Evolutionary conservation across 2,888 invertebrate genomes (phyloP), one percentile per base, ranked within the genome.

Genomic region (Philhelius pedissequus): DNA sequence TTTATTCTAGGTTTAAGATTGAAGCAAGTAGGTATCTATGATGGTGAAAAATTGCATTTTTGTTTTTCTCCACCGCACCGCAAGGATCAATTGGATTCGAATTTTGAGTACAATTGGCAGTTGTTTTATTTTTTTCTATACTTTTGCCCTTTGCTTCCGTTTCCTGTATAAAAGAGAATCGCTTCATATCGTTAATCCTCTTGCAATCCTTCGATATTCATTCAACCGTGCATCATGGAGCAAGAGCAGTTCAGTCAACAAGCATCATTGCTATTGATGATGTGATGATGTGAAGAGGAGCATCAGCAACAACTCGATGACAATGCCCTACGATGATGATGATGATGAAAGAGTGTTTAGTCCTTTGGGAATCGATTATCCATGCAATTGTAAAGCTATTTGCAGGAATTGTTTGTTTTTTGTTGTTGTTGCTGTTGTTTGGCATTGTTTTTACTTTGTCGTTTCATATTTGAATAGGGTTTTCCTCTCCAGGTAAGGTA

Each of bases 281-380:
- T 73, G 38, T 73, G 68, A 73, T 71, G 54, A 73, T 71, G 54
- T 82, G 68, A 78, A 79, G 83, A 69, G 79, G 74, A 79, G 69
- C 69, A 62, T 62, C 62, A 43, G 58, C 66, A 74, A 45, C 73
- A 66, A 74, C 70, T 75, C 68, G 48, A 82, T 84, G 79, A 82
- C 74, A 77, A 45, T 48, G 74, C 45, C 45, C 68, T 25, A 80
- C 64, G 54, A 78, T 62, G 81, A 71, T 71, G 64, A 66, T 60
- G 62, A 69, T 73, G 86, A 84, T 73, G 78, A 83, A 86, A 75
- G 89, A 90, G 90, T 91, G 91, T 90, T 90, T 88, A 89, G 89
- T 89, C 90, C 90, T 90, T 90, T 89, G 91, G 89, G 89, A 89
- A 91, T 90, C 90, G 90, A 90, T 90, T 90, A 90, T 90, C 89